Base-by-base conservation (phyloP, 2,113 vertebrate genomes). In the Phaethon lepturus region DNA sequence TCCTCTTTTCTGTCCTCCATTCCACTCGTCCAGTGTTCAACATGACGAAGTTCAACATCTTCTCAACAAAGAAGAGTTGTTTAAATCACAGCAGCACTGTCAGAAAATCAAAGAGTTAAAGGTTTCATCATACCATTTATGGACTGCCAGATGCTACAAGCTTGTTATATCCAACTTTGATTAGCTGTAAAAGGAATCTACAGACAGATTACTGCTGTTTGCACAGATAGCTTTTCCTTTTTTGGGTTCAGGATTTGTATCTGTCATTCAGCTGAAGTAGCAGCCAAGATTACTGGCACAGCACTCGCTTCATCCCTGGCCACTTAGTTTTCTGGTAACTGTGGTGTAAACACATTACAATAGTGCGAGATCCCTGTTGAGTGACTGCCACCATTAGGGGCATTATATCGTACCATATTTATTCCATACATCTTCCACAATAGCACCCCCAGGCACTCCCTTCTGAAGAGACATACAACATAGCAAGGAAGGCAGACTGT, bases 81-180 rank as follows among this genome's bases (percentile, higher is more conserved):
- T 91, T 94, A 95, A 95, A 93, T 96, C 90, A 92, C 7, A 87
- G 42, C 68, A 88, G 52, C 68, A 58, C 20, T 93, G 85, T 92
- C 59, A 92, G 79, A 93, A 93, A 96, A 90, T 86, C 77, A 50
- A 86, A 88, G 95, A 90, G 90, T 81, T 93, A 92, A 96, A 96
- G 90, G 93, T 88, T 96, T 88, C 90, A 93, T 95, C 60, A 72
- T 33, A 67, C 26, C 60, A 68, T 93, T 96, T 94, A 94, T 35
- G 64, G 94, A 86, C 92, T 93, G 79, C 93, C 94, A 97, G 97
- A 93, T 96, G 94, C 88, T 95, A 94, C 91, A 77, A 91, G 74
- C 85, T 94, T 95, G 89, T 96, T 91, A 94, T 50, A 90, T 69
- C 69, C 80, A 66, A 93, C 74, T 95, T 82, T 97, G 95, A 95